phyloP scores from a whole-genome alignment of 92 coral and sea anemone species.

The Diadumene lineata region DNA sequence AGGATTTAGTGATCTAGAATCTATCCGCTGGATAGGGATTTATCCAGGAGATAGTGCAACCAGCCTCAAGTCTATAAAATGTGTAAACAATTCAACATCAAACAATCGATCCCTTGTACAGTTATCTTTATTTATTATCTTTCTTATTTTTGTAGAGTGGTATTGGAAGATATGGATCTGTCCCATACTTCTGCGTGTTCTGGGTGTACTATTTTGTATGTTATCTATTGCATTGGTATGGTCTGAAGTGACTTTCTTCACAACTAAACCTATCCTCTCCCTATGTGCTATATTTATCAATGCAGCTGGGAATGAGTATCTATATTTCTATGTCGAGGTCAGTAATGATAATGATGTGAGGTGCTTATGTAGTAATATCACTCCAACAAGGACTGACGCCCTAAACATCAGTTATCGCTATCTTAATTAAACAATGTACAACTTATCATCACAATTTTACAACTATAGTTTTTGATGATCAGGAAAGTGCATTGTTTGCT shows the following conservation, averaged over 20 bases:
- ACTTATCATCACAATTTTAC: too few relatives aligned
- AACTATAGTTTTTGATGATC: too few relatives aligned
- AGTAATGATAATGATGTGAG: not conserved
- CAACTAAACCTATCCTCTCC: constrained; percentile 72
- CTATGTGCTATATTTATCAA: constrained; percentile 77
- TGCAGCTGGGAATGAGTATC: constrained; percentile 78
- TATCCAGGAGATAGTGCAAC: too few relatives aligned
- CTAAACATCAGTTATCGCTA: not conserved
- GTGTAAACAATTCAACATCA: too few relatives aligned
- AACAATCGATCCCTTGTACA: too few relatives aligned
- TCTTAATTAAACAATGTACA: too few relatives aligned
- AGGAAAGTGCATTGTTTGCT: too few relatives aligned
- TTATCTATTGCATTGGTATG: constrained; percentile 83
- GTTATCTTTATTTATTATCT: not conserved
- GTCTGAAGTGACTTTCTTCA: constrained; percentile 99
- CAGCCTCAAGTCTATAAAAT: too few relatives aligned
- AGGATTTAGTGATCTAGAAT: too few relatives aligned
- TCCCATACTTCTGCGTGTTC: constrained; percentile 80
- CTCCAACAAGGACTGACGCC: not conserved
- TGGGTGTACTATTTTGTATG: constrained; percentile 64
- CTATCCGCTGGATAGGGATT: too few relatives aligned
- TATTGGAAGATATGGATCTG: constrained; percentile 91
- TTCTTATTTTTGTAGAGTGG: constrained; percentile 65
- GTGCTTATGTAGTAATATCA: not conserved
- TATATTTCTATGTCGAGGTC: constrained; percentile 95